Percentiles rank a stretch among this genome's conserved stretches.
These are phyloP conservation scores for Neomonachus schauinslandi DNA, from an alignment of 2,113 vertebrate species.

Conservation along the genomic window DNA sequence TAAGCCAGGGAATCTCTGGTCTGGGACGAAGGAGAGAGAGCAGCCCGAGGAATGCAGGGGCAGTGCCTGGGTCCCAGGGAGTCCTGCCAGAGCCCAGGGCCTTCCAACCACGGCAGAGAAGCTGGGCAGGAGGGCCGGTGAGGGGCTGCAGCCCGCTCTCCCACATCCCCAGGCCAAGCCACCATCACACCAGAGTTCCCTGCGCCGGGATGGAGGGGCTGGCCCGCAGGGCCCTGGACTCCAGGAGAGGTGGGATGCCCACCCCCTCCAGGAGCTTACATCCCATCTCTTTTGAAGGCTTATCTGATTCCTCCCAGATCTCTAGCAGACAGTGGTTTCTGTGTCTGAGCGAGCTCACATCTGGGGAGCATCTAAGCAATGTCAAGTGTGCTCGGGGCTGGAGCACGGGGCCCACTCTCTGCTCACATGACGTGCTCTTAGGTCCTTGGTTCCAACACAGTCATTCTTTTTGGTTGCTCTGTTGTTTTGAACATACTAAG, in stretches of 20 bases:
- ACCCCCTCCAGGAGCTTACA: background rate
- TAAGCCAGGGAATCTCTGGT: background rate
- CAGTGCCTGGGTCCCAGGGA: background rate
- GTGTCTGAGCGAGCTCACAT: background rate
- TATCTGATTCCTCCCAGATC: background rate
- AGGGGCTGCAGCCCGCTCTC: background rate
- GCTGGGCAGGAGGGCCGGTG: background rate
- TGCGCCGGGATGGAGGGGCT: background rate
- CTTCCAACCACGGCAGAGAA: background rate
- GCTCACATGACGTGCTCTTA: background rate
- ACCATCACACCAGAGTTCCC: background rate
- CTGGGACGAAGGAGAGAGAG: background rate
- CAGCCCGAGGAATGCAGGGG: background rate
- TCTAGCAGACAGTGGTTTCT: background rate
- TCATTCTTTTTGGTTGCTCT: background rate
- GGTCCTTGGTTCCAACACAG: background rate
- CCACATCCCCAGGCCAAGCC: background rate
- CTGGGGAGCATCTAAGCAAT: background rate
- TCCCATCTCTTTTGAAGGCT: background rate
- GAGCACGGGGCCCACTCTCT: rapidly evolving
- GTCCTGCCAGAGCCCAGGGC: background rate
- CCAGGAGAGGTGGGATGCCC: background rate
- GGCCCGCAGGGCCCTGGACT: background rate
- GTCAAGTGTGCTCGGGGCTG: background rate
- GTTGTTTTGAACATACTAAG: background rate